These are phyloP conservation scores for Megamerina dolium DNA, from an alignment of 2,888 invertebrate species.

Conservation along the genomic window DNA sequence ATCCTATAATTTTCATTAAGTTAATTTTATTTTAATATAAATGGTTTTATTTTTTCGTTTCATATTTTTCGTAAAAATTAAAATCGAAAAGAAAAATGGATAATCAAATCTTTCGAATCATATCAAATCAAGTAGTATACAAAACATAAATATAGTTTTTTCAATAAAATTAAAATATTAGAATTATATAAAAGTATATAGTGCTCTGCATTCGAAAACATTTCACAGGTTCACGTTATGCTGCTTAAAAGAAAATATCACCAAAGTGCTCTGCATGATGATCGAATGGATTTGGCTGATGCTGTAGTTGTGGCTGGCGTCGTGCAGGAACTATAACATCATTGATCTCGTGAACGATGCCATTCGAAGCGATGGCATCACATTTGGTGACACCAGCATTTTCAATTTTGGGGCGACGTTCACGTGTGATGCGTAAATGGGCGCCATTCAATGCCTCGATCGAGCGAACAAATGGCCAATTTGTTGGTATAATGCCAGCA, in stretches of 20 bases:
- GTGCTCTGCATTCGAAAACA: too few species aligned
- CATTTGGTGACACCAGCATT: slow-evolving; percentile 50
- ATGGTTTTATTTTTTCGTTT: too few species aligned
- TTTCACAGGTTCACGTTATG: too few species aligned
- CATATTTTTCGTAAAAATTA: too few species aligned
- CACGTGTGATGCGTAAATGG: slow-evolving; percentile 44
- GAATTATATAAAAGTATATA: too few species aligned
- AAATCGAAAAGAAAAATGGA: too few species aligned
- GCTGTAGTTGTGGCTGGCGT: slow-evolving; percentile 19
- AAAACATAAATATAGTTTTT: too few species aligned
- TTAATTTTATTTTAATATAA: too few species aligned
- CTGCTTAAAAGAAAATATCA: slow-evolving; percentile 33
- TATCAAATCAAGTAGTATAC: too few species aligned
- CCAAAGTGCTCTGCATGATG: slow-evolving; percentile 27
- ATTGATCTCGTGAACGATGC: slow-evolving; percentile 48
- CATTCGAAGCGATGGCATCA: slow-evolving; percentile 46
- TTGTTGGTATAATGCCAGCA: slow-evolving; percentile 47
- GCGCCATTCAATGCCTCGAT: slow-evolving; percentile 44
- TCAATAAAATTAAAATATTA: too few species aligned
- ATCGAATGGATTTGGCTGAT: slow-evolving; percentile 17
- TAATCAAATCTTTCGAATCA: too few species aligned
- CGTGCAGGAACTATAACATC: slow-evolving; percentile 41
- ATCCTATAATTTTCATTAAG: too few species aligned
- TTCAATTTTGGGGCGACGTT: slow-evolving; percentile 48
- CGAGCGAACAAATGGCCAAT: slow-evolving; percentile 49